Conservation (phyloP, 1,140 invertebrate species). For the Scaptodrosophila lebanonensis region DNA sequence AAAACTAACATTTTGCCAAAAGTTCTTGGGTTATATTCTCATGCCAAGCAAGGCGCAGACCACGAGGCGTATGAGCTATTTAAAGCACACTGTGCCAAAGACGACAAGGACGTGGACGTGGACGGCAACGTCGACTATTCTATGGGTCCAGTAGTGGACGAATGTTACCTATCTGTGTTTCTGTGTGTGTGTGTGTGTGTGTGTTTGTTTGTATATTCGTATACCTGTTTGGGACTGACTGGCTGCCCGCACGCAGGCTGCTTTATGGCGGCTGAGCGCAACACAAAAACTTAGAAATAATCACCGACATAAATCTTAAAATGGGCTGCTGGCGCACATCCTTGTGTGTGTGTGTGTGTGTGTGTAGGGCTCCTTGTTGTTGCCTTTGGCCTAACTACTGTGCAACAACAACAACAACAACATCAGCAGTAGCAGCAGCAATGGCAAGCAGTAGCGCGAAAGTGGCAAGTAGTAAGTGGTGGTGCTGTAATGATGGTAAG, state of each 20-base stretch:
- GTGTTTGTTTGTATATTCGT: neutral
- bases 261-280: constrained; percentile 43
- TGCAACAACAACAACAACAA: constrained; percentile 16
- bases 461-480: no score
- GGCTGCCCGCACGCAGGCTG: constrained; percentile 16
- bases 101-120: no score
- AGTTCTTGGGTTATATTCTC: neutral
- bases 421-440: neutral
- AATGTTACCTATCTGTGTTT: no score
- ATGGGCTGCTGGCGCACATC: constrained; percentile 37
- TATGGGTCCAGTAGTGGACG: no score
- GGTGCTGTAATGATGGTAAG: no score
- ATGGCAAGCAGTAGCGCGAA: no score
- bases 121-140: no score
- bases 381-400: constrained; percentile 53
- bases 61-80: neutral
- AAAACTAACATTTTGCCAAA: neutral
- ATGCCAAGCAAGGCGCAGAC: neutral
- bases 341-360: neutral
- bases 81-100: no score
- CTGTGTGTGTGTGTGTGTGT: no score
- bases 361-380: neutral
- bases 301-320: constrained; percentile 77
- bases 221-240: no score
- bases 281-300: constrained; percentile 77